A percentile compares a stretch with the other conserved stretches of the same genome.
Conservation (phyloP, 2,888 invertebrate genomes). For the Rambutsinella grinnellia region DNA sequence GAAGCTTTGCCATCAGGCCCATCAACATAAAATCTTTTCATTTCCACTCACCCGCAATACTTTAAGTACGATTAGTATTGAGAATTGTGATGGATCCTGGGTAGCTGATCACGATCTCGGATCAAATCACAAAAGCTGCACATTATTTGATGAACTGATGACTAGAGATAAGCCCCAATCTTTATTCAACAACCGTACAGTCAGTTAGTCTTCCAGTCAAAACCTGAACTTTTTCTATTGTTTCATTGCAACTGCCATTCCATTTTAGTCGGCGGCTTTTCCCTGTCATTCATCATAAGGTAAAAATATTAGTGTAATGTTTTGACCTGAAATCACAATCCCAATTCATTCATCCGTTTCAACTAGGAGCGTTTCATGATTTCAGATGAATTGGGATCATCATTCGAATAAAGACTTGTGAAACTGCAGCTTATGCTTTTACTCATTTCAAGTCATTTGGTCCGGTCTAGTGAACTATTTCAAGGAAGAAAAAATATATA, state of each 20-base stretch:
- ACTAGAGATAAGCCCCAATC: slow-evolving; percentile 8
- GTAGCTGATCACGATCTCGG: slow-evolving; percentile 30
- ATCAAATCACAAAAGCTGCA: no score
- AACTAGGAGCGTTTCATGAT: background rate
- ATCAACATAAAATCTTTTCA: no score
- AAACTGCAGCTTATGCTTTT: background rate
- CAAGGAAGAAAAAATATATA: slow-evolving; percentile 12
- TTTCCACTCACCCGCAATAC: slow-evolving; percentile 28
- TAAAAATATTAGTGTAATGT: slow-evolving; percentile 26
- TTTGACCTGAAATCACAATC: slow-evolving; percentile 38
- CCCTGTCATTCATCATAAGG: slow-evolving; percentile 1
- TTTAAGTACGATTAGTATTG: slow-evolving; percentile 50
- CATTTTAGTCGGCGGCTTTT: slow-evolving; percentile 22
- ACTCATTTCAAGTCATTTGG: slow-evolving; percentile 43
- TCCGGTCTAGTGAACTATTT: slow-evolving; percentile 43
- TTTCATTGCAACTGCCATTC: background rate
- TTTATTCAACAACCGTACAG: slow-evolving; percentile 1
- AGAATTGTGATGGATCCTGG: slow-evolving; percentile 43
- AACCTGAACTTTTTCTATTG: slow-evolving; percentile 21
- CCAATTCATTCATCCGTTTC: slow-evolving; percentile 25
- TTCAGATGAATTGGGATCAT: background rate
- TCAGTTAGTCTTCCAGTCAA: slow-evolving; percentile 47
- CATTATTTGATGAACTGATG: slow-evolving; percentile 18
- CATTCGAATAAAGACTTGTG: no score
- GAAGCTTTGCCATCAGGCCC: no score